phyloP scores from a whole-genome alignment of 1,140 invertebrate genomes.

The Battus philenor region DNA sequence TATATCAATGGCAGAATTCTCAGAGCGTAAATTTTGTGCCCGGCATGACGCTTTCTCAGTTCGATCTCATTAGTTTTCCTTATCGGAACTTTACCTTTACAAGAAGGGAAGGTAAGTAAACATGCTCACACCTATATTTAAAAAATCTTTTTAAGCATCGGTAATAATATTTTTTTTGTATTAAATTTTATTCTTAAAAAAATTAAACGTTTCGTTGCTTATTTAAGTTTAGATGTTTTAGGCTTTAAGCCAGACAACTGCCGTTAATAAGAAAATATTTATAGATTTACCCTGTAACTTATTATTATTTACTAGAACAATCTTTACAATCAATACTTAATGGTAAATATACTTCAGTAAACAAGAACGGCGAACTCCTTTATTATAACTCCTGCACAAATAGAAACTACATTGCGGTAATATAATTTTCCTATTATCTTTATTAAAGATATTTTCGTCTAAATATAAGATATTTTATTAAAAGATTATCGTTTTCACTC shows the following conservation, averaged over 20 bases:
- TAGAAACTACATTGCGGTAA: slow-evolving; percentile 14
- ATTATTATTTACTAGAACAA: too few relatives aligned
- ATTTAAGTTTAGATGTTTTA: too few relatives aligned
- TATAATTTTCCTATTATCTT: slow-evolving; percentile 18
- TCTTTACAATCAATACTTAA: slow-evolving; percentile 2
- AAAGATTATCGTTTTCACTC: too few relatives aligned
- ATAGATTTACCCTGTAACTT: too few relatives aligned
- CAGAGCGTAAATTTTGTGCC: slow-evolving; percentile 90
- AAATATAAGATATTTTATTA: too few relatives aligned
- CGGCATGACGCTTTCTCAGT: slow-evolving; percentile 94
- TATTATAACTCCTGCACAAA: slow-evolving; percentile 38
- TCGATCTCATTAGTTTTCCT: slow-evolving; percentile 91
- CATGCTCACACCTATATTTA: neutral
- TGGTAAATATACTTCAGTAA: slow-evolving; percentile 16
- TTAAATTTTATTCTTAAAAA: too few relatives aligned
- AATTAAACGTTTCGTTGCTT: too few relatives aligned
- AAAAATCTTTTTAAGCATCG: neutral
- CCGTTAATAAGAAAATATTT: too few relatives aligned
- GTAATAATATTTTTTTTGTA: neutral
- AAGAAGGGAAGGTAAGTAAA: slow-evolving; percentile 81
- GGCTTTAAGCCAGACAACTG: too few relatives aligned
- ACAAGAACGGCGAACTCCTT: slow-evolving; percentile 24
- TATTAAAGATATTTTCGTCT: slow-evolving; percentile 2
- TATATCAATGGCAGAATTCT: slow-evolving; percentile 93
- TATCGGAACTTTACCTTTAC: slow-evolving; percentile 87